A percentile compares a stretch with the other conserved stretches of the same genome.
phyloP scores from a whole-genome alignment of 2,888 invertebrate species.

The Pinctada fucata region DNA sequence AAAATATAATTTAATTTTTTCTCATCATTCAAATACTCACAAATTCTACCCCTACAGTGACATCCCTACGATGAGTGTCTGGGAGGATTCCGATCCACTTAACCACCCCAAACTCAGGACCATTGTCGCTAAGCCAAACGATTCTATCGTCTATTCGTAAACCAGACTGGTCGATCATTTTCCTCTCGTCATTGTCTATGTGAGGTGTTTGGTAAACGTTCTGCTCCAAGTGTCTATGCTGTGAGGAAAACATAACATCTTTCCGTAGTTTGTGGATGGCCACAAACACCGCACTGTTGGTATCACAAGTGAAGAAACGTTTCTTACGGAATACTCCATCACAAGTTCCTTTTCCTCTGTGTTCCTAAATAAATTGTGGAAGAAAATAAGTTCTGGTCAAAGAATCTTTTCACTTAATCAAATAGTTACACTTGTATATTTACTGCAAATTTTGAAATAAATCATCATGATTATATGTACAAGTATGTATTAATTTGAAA shows the following conservation, averaged over 20 bases:
- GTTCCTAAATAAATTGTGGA: slow-evolving; percentile 45
- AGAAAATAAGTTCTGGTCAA: neutral
- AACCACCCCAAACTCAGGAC: slow-evolving; percentile 78
- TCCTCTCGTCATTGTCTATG: slow-evolving; percentile 2
- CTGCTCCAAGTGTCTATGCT: slow-evolving; percentile 1
- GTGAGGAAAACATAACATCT: slow-evolving; percentile 26
- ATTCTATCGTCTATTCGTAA: slow-evolving; percentile 77
- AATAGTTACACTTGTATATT: no score
- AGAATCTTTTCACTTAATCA: neutral
- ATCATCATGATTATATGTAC: no score
- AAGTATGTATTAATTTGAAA: no score
- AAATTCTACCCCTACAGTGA: slow-evolving; percentile 80
- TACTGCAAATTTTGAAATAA: no score
- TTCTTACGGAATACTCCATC: slow-evolving; percentile 62
- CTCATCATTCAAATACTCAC: slow-evolving; percentile 77
- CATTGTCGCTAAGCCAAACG: slow-evolving; percentile 79
- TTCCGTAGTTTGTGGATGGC: slow-evolving; percentile 61
- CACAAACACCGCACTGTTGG: slow-evolving; percentile 63
- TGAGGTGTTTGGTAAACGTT: slow-evolving; percentile 12
- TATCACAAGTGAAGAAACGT: slow-evolving; percentile 57
- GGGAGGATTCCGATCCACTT: slow-evolving; percentile 79
- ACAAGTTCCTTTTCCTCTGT: slow-evolving; percentile 58
- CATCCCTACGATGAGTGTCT: slow-evolving; percentile 76
- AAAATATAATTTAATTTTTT: no score
- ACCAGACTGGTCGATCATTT: slow-evolving; percentile 21